Base-by-base conservation (phyloP, 1,140 invertebrate genomes). In the Drosophila lini region DNA sequence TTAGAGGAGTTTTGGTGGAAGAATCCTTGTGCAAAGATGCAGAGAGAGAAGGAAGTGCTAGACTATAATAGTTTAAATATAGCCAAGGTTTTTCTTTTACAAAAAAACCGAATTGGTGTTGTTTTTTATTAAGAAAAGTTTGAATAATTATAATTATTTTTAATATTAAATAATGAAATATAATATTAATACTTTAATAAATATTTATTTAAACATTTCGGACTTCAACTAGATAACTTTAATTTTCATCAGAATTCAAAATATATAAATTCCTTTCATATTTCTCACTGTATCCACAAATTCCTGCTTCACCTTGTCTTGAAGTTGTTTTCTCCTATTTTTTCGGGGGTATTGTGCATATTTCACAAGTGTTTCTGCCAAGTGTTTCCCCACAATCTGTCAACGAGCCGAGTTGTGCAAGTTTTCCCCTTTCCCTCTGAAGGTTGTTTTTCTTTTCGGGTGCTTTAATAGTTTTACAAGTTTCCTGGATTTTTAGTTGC, bases 351-450 rank as follows among this genome's bases (percentile, higher is more conserved):
- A 40, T 57, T 58, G 53, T 74, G 70, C 73, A 74, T 52, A 85
- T 85, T 85, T 78, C 58, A 86, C 77, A 60, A 75, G 69, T 53
- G 79, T 58, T 53, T 69, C 56, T 56, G 38, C 56, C 74, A 77
- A 77, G 74, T 78, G 74, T 78, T 78, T 76, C 31, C 31, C 36
- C 62, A 77, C 74, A 67, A 77, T 77, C 74, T 77, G 74, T 88
- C 68, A 81, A 79, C 69, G 64, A 81, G 69, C 75, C 62, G 69
- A 77, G 77, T 86, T 86, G 59, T 50, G 65, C 55, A 85, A 85
- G 75, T 82, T 74, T 86, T 73, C 78, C 56, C 69, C 32, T 3
- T 7, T 58, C 38, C 58, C 42, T 52, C 38, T 5, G 31, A 9
- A 52, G 36, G 31, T 36, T 81, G 65, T 86, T 80, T 74, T 71